A percentile compares a stretch with the other conserved stretches of the same genome.
These are phyloP conservation scores for Bembecia ichneumoniformis DNA, from an alignment of 2,888 invertebrate genomes.

Conservation along the genomic window DNA sequence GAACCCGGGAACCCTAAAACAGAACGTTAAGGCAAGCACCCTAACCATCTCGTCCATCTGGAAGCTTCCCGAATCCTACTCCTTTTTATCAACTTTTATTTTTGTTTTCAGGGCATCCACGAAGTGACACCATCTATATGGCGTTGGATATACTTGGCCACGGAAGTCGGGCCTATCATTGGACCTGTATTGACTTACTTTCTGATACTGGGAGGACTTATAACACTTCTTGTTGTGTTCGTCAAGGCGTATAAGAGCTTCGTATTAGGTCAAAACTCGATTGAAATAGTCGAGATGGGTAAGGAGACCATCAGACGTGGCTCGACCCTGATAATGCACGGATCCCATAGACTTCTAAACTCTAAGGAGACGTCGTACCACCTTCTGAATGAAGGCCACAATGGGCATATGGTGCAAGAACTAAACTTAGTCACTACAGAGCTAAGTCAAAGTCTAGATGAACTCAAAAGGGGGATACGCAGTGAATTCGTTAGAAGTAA, in stretches of 20 bases:
- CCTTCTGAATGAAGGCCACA: conserved; percentile 22
- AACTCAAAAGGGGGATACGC: conserved; percentile 33
- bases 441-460: conserved; percentile 37
- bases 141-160: conserved; percentile 85
- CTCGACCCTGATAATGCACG: conserved; percentile 72
- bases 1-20: too few relatives aligned
- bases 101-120: conserved; percentile 80
- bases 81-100: too few relatives aligned
- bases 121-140: conserved; percentile 85
- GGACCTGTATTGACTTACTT: conserved; percentile 81
- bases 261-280: conserved; percentile 77
- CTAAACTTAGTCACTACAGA: conserved; percentile 30
- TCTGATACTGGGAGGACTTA: conserved; percentile 78
- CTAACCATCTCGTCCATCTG: too few relatives aligned
- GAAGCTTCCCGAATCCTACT: too few relatives aligned
- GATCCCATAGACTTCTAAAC: conserved; percentile 73
- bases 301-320: conserved; percentile 79
- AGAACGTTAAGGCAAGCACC: too few relatives aligned
- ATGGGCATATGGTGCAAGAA: conserved; percentile 27
- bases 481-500: conserved; percentile 44
- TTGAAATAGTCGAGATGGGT: conserved; percentile 84
- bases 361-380: conserved; percentile 70
- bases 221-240: conserved; percentile 76
- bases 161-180: conserved; percentile 81
- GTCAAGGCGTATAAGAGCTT: conserved; percentile 82